Base-by-base conservation (phyloP, 2,113 vertebrate species). In the Hemiscyllium ocellatum region DNA sequence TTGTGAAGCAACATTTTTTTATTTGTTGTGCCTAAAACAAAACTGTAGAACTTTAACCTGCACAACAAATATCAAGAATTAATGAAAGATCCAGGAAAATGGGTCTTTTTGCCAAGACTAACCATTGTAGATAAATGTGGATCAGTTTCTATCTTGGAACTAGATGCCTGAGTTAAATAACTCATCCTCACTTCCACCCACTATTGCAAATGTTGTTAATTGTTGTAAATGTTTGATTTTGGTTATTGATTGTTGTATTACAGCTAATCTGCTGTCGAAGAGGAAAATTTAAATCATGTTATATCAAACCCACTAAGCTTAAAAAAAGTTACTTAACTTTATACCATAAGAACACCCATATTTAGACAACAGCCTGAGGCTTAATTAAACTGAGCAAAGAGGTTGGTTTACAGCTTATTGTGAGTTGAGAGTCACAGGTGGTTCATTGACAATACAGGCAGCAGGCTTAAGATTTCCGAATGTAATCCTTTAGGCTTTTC, bases 181-280 rank as follows among this genome's bases (percentile, higher is more conserved):
- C n/a, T 66, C 89, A n/a, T 68, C 61, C 56, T 37, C 33, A 37
- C 33, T 37, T 22, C 61, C 33, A 91, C n/a, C 89, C 89, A 5
- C 68, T 65, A 68, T 37, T 65, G 61, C 61, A 93, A 93, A 68
- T 17, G 15, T 66, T 65, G 37, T 66, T 37, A n/a, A 76, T 76
- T 33, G 33, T 66, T 37, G 5, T 65, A 19, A 68, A 93, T 33
- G 19, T 68, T 65, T 68, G 65, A n/a, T 65, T 37, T 33, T 17
- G 95, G 96, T 95, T 89, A 96, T 96, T 96, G 96, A 95, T 96
- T 95, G 94, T 95, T 96, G 96, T 95, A 97, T 97, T 96, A 96
- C 96, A 96, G 96, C 97, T 96, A 97, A 97, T 96, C 96, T 96
- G 96, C 69, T 96, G 97, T 97, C 97, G 97, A 97, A 97, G 91